phyloP scores from a whole-genome alignment of 1,140 invertebrate species.

The Musca domestica region DNA sequence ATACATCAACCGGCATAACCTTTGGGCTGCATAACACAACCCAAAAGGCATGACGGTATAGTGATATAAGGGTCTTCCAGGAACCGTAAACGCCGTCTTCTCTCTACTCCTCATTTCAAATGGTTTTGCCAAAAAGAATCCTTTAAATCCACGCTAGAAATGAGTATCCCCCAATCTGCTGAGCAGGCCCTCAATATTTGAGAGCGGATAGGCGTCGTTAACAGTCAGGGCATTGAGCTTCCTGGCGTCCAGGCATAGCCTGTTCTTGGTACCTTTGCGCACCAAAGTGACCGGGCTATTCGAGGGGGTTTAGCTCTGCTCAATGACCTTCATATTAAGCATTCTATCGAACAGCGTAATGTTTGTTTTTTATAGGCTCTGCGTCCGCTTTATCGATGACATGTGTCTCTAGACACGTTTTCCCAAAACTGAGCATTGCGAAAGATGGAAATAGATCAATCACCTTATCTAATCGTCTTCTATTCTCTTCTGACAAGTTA shows the following conservation, averaged over 20 bases:
- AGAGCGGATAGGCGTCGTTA: no score
- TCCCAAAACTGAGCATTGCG: neutral
- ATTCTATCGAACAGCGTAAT: constrained; percentile 28
- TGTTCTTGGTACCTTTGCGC: no score
- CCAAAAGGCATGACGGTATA: no score
- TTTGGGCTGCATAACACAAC: neutral
- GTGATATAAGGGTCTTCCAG: neutral
- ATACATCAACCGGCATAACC: neutral
- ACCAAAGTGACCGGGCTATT: no score
- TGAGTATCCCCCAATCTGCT: constrained; percentile 26
- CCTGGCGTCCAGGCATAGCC: no score
- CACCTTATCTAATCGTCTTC: neutral
- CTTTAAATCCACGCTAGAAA: constrained; percentile 32
- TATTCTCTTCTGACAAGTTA: neutral
- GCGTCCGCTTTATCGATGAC: neutral
- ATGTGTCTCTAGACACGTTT: neutral
- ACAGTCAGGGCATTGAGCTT: no score
- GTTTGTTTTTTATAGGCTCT: constrained; percentile 12
- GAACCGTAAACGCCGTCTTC: neutral
- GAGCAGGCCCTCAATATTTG: constrained; percentile 32
- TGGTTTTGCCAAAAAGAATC: neutral
- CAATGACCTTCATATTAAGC: constrained; percentile 30
- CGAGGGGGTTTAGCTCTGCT: constrained; percentile 22
- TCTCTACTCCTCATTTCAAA: neutral
- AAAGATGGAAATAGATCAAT: neutral